Conservation (phyloP, 2,888 invertebrate genomes). For the Phyllotreta striolata region DNA sequence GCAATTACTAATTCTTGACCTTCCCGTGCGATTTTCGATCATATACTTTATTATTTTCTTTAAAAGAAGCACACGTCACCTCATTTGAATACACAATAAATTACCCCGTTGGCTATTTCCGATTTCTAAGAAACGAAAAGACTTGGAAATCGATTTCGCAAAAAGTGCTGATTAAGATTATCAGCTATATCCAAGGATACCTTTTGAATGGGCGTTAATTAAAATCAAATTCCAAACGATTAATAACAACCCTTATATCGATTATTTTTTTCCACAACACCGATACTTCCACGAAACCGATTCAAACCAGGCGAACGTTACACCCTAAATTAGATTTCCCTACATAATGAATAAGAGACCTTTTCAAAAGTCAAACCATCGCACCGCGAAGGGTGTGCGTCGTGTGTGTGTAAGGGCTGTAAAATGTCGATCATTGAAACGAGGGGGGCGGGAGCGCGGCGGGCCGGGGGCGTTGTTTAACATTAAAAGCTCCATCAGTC, state of each 20-base stretch:
- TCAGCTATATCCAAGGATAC: no score
- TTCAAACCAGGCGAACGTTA: constrained; percentile 12
- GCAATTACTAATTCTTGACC: neutral
- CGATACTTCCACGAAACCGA: neutral
- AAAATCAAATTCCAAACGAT: no score
- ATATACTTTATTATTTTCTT: neutral
- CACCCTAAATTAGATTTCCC: constrained; percentile 23
- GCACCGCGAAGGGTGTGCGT: constrained; percentile 8
- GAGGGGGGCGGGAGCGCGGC: constrained; percentile 3
- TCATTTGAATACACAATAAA: no score
- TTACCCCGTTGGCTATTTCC: no score
- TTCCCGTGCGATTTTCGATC: neutral
- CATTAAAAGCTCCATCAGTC: constrained; percentile 26
- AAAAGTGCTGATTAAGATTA: no score
- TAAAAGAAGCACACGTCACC: no score
- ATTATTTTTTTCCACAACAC: no score
- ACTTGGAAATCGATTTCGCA: no score
- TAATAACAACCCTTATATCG: no score
- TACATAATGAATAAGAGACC: constrained; percentile 44
- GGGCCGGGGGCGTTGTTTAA: constrained; percentile 18
- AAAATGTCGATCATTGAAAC: constrained; percentile 7
- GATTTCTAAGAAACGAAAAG: no score
- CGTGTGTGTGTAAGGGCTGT: neutral
- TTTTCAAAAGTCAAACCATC: constrained; percentile 41
- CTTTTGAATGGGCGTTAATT: no score